These are phyloP conservation scores for Zelostemma sp. DNA, from an alignment of 1,140 invertebrate genomes.

Conservation along the genomic window DNA sequence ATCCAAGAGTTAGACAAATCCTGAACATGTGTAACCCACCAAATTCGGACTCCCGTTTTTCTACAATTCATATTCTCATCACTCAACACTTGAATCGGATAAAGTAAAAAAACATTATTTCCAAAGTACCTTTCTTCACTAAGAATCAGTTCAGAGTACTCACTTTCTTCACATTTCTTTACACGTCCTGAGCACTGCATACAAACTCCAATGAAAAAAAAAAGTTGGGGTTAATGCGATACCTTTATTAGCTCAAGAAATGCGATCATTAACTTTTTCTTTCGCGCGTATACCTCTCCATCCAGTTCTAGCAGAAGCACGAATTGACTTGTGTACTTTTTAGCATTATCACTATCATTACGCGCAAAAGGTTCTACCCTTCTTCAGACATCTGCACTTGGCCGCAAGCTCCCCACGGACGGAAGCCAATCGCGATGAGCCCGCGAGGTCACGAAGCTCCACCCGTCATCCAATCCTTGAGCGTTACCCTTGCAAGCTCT, in stretches of 20 bases:
- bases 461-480: constrained; percentile 56
- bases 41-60: no score
- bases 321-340: constrained; percentile 3
- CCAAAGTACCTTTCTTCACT: no score
- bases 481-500: constrained; percentile 12
- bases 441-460: constrained; percentile 32
- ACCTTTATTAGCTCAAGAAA: background rate
- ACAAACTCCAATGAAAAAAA: background rate
- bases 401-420: constrained; percentile 2
- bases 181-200: no score
- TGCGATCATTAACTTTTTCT: background rate
- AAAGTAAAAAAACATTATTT: no score
- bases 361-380: background rate
- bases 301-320: background rate
- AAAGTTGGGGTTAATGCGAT: background rate
- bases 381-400: constrained; percentile 7
- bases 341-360: background rate
- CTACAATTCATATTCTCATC: no score
- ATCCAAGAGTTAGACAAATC: constrained; percentile 29
- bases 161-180: no score
- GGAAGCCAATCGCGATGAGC: constrained; percentile 29
- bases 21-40: no score
- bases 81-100: no score
- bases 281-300: background rate
- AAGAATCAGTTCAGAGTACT: no score